phyloP scores from a whole-genome alignment of 23 tunicate species.

The Ciona savignyi region DNA sequence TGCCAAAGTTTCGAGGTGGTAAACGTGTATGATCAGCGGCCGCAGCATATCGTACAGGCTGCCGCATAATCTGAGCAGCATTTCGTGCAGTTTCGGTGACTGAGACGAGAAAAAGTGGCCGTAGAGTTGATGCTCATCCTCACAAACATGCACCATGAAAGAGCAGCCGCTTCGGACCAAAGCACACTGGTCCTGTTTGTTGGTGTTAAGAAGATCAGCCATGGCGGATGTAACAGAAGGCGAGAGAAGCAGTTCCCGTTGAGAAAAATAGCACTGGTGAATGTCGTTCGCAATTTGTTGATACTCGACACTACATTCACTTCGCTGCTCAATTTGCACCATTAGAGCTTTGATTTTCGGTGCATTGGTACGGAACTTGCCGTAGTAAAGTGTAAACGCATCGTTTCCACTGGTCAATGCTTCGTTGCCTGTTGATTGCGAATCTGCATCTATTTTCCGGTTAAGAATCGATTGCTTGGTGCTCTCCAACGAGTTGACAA shows the following conservation, averaged over 20 bases:
- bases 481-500: constrained; percentile 58
- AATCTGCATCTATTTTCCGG: constrained; percentile 32
- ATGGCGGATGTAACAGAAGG: constrained; percentile 92
- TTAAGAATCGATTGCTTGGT: constrained; percentile 60
- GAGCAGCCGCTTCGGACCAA: constrained; percentile 95
- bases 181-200: constrained; percentile 93
- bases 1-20: constrained; percentile 97
- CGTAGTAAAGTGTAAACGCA: constrained; percentile 97
- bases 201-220: constrained; percentile 49
- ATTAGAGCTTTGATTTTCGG: constrained; percentile 90
- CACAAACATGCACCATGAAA: constrained; percentile 99
- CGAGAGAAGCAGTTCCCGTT: constrained; percentile 75
- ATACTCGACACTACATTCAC: constrained; percentile 46
- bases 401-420: constrained; percentile 25
- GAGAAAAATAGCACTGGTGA: constrained; percentile 85
- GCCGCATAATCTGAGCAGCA: constrained; percentile 86
- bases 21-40: constrained; percentile 92
- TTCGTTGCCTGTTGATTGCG: neutral
- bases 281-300: constrained; percentile 56
- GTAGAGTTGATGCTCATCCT: constrained; percentile 97
- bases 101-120: constrained; percentile 76
- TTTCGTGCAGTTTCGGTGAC: constrained; percentile 77
- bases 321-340: constrained; percentile 65
- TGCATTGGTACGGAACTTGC: constrained; percentile 95
- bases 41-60: constrained; percentile 89